A percentile compares a stretch with the other conserved stretches of the same genome.
Conservation (phyloP, 2,888 invertebrate species). For the Tachystola acroxantha region DNA sequence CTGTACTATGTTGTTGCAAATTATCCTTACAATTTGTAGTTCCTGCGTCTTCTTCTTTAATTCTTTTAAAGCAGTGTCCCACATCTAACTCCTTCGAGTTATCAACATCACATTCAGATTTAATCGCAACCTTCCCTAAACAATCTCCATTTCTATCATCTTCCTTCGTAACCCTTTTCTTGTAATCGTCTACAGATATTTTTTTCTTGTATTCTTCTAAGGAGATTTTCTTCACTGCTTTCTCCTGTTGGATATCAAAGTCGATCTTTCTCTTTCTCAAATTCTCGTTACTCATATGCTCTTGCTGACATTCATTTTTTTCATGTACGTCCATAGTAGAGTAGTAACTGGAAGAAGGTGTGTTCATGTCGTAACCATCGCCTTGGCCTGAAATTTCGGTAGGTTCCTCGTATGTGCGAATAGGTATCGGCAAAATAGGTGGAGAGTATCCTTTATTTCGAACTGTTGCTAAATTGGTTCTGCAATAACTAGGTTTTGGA, state of each 20-base stretch:
- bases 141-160: too few relatives aligned
- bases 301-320: too few relatives aligned
- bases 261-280: too few relatives aligned
- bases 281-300: too few relatives aligned
- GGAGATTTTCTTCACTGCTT: neutral
- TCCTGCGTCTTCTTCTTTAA: neutral
- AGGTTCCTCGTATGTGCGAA: constrained; percentile 32
- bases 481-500: too few relatives aligned
- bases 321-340: too few relatives aligned
- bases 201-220: constrained; percentile 23
- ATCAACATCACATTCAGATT: too few relatives aligned
- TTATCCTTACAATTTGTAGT: neutral
- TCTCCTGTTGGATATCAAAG: too few relatives aligned
- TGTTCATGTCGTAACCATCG: too few relatives aligned
- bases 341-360: too few relatives aligned
- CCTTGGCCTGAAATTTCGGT: constrained; percentile 20
- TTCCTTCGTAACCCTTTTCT: constrained; percentile 33
- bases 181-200: constrained; percentile 43
- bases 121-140: too few relatives aligned
- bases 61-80: neutral
- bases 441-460: constrained; percentile 36
- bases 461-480: too few relatives aligned
- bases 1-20: neutral
- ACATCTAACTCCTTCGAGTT: neutral
- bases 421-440: constrained; percentile 51